Percentiles rank a stretch among this genome's conserved stretches.
Evolutionary conservation across 1,140 invertebrate genomes (phyloP).

Genomic region (Pseudomyrmex pallidus): DNA sequence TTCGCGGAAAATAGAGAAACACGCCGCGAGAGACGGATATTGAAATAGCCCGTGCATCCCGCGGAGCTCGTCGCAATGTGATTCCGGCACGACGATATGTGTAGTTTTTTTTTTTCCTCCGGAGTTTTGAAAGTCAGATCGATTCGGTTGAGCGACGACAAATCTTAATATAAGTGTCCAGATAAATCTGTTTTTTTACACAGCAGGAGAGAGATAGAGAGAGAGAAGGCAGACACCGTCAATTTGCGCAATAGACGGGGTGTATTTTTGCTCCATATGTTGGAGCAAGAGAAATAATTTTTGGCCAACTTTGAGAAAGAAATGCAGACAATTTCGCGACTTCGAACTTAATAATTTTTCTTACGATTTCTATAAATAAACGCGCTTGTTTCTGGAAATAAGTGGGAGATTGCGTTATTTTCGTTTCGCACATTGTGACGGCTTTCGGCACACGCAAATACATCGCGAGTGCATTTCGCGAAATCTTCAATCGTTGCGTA

Average conservation of each 20-base stretch:
- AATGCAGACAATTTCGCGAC: too few relatives aligned
- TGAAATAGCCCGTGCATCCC: conserved; percentile 30
- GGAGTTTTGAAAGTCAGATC: neutral
- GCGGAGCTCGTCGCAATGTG: neutral
- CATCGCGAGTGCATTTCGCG: neutral
- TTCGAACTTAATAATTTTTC: too few relatives aligned
- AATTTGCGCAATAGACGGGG: too few relatives aligned
- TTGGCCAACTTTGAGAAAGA: too few relatives aligned
- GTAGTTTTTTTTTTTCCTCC: neutral
- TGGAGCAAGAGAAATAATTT: too few relatives aligned
- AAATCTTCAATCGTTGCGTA: neutral
- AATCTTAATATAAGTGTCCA: too few relatives aligned
- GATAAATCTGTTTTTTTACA: too few relatives aligned
- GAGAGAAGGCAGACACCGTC: too few relatives aligned
- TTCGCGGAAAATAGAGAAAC: conserved; percentile 56
- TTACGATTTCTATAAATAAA: too few relatives aligned
- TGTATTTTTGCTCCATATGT: too few relatives aligned
- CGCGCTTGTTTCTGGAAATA: neutral
- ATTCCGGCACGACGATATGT: neutral
- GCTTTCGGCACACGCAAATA: neutral
- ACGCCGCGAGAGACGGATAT: conserved; percentile 10
- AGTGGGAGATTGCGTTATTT: neutral
- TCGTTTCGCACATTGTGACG: neutral
- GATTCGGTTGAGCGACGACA: too few relatives aligned
- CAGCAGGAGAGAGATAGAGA: too few relatives aligned